These are phyloP conservation scores for Athene noctua DNA, from an alignment of 2,113 vertebrate genomes.

Conservation along the genomic window DNA sequence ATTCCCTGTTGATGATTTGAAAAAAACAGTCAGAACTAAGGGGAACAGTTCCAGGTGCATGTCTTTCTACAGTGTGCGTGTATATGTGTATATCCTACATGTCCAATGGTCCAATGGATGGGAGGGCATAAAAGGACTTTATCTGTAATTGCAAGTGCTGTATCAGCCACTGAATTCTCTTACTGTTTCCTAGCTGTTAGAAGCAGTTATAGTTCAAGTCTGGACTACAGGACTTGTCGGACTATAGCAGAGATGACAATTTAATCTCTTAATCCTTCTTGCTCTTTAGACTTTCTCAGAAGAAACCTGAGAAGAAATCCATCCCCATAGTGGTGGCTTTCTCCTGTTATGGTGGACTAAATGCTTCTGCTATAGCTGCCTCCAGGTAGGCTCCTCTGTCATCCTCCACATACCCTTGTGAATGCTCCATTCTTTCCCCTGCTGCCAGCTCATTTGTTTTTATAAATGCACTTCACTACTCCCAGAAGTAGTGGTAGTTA, in stretches of 20 bases:
- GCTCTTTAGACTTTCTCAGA: conserved; percentile 70
- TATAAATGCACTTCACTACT: conserved; percentile 1
- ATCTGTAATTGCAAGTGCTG: not conserved
- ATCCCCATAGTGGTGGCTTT: conserved; percentile 61
- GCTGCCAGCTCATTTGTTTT: conserved; percentile 26
- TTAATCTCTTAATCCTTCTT: conserved; percentile 68
- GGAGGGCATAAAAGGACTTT: conserved; percentile 9
- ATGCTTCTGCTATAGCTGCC: conserved; percentile 64
- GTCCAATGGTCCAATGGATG: not conserved
- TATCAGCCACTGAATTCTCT: conserved; percentile 15
- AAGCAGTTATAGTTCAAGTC: conserved; percentile 11
- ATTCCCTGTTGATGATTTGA: not conserved
- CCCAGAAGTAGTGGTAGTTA: conserved; percentile 4
- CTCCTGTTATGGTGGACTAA: conserved; percentile 67
- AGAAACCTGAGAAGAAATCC: conserved; percentile 63
- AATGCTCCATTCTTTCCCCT: conserved; percentile 23
- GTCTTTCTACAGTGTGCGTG: not conserved
- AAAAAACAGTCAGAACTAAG: not conserved
- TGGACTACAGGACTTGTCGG: conserved; percentile 31
- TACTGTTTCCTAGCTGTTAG: conserved; percentile 26
- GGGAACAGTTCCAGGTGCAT: not conserved
- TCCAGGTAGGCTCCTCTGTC: conserved; percentile 65
- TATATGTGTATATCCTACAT: not conserved
- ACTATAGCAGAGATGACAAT: conserved; percentile 39
- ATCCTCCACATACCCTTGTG: not conserved